Evolutionary conservation across 2,888 invertebrate genomes (phyloP), one percentile per base, ranked within the genome.

Genomic region (Pandemis corylana): DNA sequence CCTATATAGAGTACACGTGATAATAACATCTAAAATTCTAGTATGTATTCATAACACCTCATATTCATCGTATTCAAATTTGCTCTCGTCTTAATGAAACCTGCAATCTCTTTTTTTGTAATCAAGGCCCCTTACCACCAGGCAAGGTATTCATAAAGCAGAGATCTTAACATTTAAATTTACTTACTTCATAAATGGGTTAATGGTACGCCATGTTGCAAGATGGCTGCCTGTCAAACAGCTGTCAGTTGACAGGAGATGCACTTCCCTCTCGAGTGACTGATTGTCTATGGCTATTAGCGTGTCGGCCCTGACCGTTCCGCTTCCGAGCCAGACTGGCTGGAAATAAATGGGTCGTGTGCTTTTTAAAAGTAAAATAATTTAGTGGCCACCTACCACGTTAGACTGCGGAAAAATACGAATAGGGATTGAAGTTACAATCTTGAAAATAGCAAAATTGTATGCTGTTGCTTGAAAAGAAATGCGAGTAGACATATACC

Each of bases 191-290:
- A 51, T n/a, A 53, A 53, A 76, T 78, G 74, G 81, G 80, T 77
- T 78, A 80, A 77, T 73, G 77, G 75, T 63, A 67, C 78, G 82
- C 80, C 76, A 68, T 72, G 65, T 71, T 81, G 79, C 81, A 83
- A 80, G 63, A 78, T 77, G 72, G 78, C 77, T 76, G 76, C 61
- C 78, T 80, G 81, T 80, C 80, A 80, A 73, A 79, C 74, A 78
- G 53, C 66, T 67, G 78, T 78, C 78, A 76, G 72, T 76, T 78
- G 78, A 74, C 72, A 74, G 71, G 77, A 79, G 77, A 51, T 59
- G 56, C 74, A 69, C 65, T 74, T 74, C 70, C 70, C 71, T 67
- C 61, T 53, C 44, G 41, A 9, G 44, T 75, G 75, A 67, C 62
- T 71, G 70, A 67, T 75, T 20, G 75, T 75, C 66, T 70, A 61